A percentile compares a stretch with the other conserved stretches of the same genome.
phyloP scores from a whole-genome alignment of 2,888 invertebrate species.

The Nephrotoma flavescens region DNA sequence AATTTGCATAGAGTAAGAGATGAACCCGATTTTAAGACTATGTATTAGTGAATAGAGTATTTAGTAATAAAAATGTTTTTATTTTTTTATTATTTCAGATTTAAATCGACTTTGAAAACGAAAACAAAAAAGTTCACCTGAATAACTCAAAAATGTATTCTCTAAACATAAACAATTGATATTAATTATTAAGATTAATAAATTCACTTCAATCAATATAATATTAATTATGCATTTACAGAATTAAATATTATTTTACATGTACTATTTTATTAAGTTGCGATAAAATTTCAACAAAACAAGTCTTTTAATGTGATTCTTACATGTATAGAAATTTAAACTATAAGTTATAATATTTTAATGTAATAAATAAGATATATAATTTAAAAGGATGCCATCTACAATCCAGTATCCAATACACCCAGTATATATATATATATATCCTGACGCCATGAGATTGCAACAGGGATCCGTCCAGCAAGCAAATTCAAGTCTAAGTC shows the following conservation, averaged over 20 bases:
- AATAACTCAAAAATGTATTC: neutral
- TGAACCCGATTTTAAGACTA: neutral
- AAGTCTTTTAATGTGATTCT: slow-evolving; percentile 2
- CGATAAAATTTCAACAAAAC: neutral
- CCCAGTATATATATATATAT: too few species aligned
- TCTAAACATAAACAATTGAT: neutral
- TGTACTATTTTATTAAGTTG: neutral
- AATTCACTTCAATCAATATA: neutral
- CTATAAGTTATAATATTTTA: too few species aligned
- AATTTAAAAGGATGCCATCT: too few species aligned
- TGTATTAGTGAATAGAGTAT: too few species aligned
- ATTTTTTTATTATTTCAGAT: neutral
- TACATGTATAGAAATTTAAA: neutral
- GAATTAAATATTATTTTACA: neutral
- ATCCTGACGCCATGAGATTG: too few species aligned
- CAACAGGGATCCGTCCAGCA: neutral
- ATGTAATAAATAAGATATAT: too few species aligned
- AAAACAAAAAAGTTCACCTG: neutral
- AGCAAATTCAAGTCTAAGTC: neutral
- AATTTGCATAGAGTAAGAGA: neutral
- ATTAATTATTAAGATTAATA: neutral
- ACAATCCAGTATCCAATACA: too few species aligned
- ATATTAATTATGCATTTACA: neutral
- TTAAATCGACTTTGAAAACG: neutral
- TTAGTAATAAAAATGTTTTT: neutral